Evolutionary conservation across 2,113 vertebrate genomes (phyloP), one percentile per base, ranked within the genome.

Genomic region (Drymodes brunneopygia): DNA sequence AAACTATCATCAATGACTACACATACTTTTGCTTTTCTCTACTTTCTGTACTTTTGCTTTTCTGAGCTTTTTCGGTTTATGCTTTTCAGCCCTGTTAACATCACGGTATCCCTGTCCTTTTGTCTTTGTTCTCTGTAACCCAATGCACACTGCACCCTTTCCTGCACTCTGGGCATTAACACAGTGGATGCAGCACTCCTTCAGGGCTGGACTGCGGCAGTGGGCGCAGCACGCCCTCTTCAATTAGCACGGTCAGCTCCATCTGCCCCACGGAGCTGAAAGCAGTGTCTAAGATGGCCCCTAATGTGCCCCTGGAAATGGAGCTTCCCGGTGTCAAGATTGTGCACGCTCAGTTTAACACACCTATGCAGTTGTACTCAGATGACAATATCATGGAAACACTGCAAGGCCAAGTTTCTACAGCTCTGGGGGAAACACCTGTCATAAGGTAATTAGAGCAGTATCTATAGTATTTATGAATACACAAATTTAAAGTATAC

Each of bases 341-440:
- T 92, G 96, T 98, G 21, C 98, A 98, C 25, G 98, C 98, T 65
- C 98, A 98, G 91, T 98, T 98, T 98, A 98, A 98, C 84, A 98
- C 98, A 64, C 98, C 98, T 7, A 97, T 98, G 98, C 98, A 98
- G 91, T 87, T 98, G 94, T 98, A 98, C 93, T 98, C 98, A 97
- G 98, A 98, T 97, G 98, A 98, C 94, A 98, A 98, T 98, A 98
- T 98, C 94, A 97, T 98, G 97, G 98, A 98, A 97, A 98, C 98
- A 58, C 97, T 98, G 88, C 98, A 98, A 96, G 98, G 98, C 56
- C 98, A 98, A 98, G 98, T 98, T 86, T 98, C 98, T 87, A 98
- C 98, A 95, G 98, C 98, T 82, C 97, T 98, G 92, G 98, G 98
- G 96, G 98, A 98, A 96, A 84, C 95, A 81, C 96, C 97, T 7